phyloP scores from a whole-genome alignment of 2,113 vertebrate genomes.

The Ciconia boyciana region DNA sequence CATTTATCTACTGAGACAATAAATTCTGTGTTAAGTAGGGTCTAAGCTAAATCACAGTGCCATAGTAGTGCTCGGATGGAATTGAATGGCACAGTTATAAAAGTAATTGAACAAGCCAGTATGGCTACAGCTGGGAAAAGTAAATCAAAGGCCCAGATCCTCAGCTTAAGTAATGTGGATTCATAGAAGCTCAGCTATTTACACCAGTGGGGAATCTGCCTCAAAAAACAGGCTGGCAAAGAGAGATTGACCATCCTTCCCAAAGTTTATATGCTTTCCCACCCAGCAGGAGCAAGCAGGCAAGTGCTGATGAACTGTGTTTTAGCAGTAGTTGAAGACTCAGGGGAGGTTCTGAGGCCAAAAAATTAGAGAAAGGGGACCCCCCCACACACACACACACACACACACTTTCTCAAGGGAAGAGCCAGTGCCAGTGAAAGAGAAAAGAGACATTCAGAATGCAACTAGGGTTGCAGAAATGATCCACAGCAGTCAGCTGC shows the following conservation, averaged over 20 bases:
- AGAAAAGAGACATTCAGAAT: not conserved
- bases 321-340: not conserved
- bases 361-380: not conserved
- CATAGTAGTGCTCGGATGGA: constrained; percentile 34
- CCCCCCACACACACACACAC: not conserved
- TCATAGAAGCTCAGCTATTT: constrained; percentile 14
- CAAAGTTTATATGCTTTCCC: not conserved
- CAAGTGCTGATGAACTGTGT: not conserved
- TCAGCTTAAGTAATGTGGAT: not conserved
- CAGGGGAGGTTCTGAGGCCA: not conserved
- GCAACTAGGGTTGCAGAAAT: not conserved
- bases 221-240: not conserved
- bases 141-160: constrained; percentile 37
- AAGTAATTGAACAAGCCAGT: constrained; percentile 44
- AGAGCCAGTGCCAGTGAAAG: not conserved
- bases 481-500: not conserved
- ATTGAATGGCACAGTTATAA: constrained; percentile 48
- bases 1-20: constrained; percentile 58
- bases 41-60: constrained; percentile 45
- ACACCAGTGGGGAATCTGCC: not conserved
- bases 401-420: not conserved
- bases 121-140: constrained; percentile 45
- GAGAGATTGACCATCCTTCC: not conserved
- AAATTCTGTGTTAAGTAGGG: constrained; percentile 44
- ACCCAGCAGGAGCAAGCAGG: not conserved